These are phyloP conservation scores for Rhopalosiphum nymphaeae DNA, from an alignment of 2,888 invertebrate genomes.

Conservation along the genomic window DNA sequence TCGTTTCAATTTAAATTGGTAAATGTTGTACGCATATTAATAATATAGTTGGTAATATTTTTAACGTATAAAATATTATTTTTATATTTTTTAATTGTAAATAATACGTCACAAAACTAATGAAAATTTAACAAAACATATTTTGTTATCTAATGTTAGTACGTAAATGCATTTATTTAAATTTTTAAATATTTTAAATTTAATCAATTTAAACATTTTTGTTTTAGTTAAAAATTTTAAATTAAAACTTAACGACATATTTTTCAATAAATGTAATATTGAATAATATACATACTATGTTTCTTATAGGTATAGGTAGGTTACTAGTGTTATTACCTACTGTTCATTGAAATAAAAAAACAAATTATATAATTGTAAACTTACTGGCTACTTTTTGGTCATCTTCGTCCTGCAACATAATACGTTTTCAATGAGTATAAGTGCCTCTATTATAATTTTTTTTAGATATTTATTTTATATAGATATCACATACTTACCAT, in stretches of 20 bases:
- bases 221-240: neutral
- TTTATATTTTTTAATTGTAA: neutral
- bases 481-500: slow-evolving; percentile 29
- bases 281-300: neutral
- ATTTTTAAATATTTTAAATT: neutral
- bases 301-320: neutral
- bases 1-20: neutral
- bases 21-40: neutral
- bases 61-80: neutral
- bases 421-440: neutral
- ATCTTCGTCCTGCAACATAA: slow-evolving; percentile 69
- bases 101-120: neutral
- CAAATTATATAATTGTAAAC: slow-evolving; percentile 60
- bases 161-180: neutral
- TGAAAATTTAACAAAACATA: neutral
- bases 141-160: neutral
- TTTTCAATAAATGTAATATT: neutral
- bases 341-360: neutral
- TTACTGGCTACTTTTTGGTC: slow-evolving; percentile 69
- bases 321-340: too few species aligned
- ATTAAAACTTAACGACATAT: neutral
- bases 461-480: neutral
- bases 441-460: neutral
- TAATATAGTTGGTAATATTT: neutral
- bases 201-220: too few species aligned